These are phyloP conservation scores for Sphaerophoria rueppellii DNA, from an alignment of 2,888 invertebrate genomes.

Conservation along the genomic window DNA sequence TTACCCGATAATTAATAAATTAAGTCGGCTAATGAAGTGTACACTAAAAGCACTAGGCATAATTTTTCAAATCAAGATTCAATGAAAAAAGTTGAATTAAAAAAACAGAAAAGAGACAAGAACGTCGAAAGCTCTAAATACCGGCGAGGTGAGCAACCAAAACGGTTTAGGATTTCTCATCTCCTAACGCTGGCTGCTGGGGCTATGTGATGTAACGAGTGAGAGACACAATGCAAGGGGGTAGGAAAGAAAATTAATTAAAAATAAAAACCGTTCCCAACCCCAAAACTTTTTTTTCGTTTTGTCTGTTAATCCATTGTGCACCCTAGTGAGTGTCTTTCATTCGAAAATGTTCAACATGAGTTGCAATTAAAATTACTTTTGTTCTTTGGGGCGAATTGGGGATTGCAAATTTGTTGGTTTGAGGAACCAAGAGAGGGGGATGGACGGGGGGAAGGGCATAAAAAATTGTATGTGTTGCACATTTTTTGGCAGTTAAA, in stretches of 20 bases:
- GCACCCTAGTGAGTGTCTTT: constrained; percentile 4
- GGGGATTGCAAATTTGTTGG: neutral
- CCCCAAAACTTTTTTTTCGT: constrained; percentile 18
- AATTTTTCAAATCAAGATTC: constrained; percentile 22
- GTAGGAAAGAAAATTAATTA: constrained; percentile 14
- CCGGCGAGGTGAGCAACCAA: constrained; percentile 62
- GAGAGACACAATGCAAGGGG: neutral
- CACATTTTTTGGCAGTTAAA: constrained; percentile 61
- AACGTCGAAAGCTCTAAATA: constrained; percentile 53
- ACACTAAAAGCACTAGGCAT: constrained; percentile 38
- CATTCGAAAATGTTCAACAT: constrained; percentile 53
- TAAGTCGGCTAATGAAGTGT: constrained; percentile 68
- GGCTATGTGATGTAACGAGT: too few relatives aligned
- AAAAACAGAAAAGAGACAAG: constrained; percentile 25
- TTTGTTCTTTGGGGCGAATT: constrained; percentile 36
- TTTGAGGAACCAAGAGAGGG: neutral
- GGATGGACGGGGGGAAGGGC: neutral
- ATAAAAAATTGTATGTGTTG: constrained; percentile 13
- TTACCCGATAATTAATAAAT: constrained; percentile 71
- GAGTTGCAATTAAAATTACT: constrained; percentile 68
- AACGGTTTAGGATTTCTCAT: constrained; percentile 58
- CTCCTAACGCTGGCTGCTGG: too few relatives aligned
- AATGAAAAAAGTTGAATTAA: neutral
- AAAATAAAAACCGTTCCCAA: constrained; percentile 29
- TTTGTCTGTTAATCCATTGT: constrained; percentile 27